Evolutionary conservation across 2,888 invertebrate species (phyloP).

Genomic region (Cephus sareptanus): DNA sequence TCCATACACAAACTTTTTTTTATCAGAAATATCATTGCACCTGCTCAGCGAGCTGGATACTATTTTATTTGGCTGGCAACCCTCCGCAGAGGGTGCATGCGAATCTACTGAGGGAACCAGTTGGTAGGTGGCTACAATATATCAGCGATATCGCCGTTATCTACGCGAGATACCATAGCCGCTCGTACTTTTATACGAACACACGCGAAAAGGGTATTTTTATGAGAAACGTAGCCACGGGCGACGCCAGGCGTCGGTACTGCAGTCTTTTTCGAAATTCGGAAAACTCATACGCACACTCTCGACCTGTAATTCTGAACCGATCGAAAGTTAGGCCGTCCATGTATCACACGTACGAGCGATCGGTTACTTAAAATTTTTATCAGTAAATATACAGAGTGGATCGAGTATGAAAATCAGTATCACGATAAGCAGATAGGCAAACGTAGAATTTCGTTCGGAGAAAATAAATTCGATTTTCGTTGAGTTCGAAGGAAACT

Average conservation of each 20-base stretch:
- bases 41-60: background rate
- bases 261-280: background rate
- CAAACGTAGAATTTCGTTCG: background rate
- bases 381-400: background rate
- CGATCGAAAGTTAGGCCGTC: background rate
- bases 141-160: conserved; percentile 64
- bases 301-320: background rate
- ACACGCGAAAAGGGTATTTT: conserved; percentile 58
- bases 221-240: conserved; percentile 55
- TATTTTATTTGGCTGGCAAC: background rate
- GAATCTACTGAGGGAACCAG: conserved; percentile 7
- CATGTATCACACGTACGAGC: background rate
- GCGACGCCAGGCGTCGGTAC: background rate
- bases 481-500: background rate
- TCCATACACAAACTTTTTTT: background rate
- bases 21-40: background rate
- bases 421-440: background rate
- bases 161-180: conserved; percentile 46
- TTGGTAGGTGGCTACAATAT: conserved; percentile 45
- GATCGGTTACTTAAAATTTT: background rate
- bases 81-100: background rate
- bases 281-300: background rate
- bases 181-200: conserved; percentile 41
- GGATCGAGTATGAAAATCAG: background rate
- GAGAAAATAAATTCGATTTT: background rate